Conservation (phyloP, 2,113 vertebrate genomes). For the Platysternon megacephalum region DNA sequence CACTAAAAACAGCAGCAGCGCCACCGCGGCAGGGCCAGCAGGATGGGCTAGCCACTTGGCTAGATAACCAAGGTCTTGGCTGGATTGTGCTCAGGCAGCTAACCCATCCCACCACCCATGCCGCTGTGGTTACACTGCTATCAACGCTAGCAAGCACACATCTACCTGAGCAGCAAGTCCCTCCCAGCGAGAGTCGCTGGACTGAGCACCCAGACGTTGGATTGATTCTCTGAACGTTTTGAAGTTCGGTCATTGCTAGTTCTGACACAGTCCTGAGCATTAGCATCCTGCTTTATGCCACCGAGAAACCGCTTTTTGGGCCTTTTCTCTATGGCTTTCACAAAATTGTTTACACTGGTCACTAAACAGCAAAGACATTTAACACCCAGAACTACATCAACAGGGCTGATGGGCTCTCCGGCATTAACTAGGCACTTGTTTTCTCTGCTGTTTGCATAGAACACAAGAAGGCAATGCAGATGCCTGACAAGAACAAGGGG, state of each 20-base stretch:
- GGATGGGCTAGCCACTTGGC: not conserved
- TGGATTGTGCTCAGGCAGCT: not conserved
- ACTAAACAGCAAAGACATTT: not conserved
- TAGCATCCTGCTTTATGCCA: not conserved
- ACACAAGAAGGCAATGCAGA: constrained; percentile 45
- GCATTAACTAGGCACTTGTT: constrained; percentile 65
- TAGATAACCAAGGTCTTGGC: not conserved
- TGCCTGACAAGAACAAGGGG: constrained; percentile 53
- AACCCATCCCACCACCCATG: not conserved
- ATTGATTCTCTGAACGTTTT: not conserved
- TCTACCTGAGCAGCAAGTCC: not conserved
- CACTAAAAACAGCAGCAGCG: not conserved
- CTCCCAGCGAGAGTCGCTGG: not conserved
- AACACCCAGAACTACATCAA: constrained; percentile 47
- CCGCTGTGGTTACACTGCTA: not conserved
- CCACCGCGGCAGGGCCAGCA: not conserved
- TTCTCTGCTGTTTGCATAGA: constrained; percentile 45
- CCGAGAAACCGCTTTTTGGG: not conserved
- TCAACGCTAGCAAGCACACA: not conserved
- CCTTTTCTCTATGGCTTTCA: not conserved
- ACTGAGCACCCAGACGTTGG: not conserved
- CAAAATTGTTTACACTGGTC: constrained; percentile 24
- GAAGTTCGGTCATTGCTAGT: not conserved
- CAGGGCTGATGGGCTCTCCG: constrained; percentile 38
- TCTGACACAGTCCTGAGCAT: not conserved